Evolutionary conservation across 2,888 invertebrate genomes (phyloP), one percentile per base, ranked within the genome.

Genomic region (Chirona hameri): DNA sequence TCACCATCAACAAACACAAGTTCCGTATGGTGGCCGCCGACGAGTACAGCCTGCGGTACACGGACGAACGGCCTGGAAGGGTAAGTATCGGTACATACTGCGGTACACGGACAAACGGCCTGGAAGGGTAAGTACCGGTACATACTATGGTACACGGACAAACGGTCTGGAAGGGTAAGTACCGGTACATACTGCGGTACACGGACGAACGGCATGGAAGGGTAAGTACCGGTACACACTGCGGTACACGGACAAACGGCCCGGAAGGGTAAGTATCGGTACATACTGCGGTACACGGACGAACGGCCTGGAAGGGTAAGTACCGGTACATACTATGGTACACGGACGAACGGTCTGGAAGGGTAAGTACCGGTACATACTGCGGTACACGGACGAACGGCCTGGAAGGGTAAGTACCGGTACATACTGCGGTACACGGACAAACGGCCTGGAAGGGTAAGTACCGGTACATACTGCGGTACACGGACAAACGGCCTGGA

Each of bases 131-230:
- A 60, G n/a, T n/a, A 60, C 24, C n/a, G 24, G 10, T 18, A 55
- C 39, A 39, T 39, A 7, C 55, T 18, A 2, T 7, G 39, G 39
- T 39, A 39, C 39, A 39, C 39, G 39, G 39, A 39, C 39, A 39
- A 2, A 39, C 39, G 39, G 7, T 7, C 39, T 39, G 39, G 39
- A 2, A 39, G 39, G 2, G 39, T 39, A 39, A 39, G 39, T 39
- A 98, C 87, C 93, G 95, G 86, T 97, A 95, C 87, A 94, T 95
- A 0, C 88, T 96, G 82, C 91, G 93, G 79, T 97, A 95, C 55
- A 55, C 55, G 55, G 60, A 60, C n/a, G 24, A 24, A n/a, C 60
- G 0, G 60, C 60, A 7, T 10, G n/a, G 10, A 10, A 21, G 24
- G 60, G n/a, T 60, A 10, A 60, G 60, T 24, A 60, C 24, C 60